These are phyloP conservation scores for Polymixis flavicincta DNA, from an alignment of 2,888 invertebrate species.

Conservation along the genomic window DNA sequence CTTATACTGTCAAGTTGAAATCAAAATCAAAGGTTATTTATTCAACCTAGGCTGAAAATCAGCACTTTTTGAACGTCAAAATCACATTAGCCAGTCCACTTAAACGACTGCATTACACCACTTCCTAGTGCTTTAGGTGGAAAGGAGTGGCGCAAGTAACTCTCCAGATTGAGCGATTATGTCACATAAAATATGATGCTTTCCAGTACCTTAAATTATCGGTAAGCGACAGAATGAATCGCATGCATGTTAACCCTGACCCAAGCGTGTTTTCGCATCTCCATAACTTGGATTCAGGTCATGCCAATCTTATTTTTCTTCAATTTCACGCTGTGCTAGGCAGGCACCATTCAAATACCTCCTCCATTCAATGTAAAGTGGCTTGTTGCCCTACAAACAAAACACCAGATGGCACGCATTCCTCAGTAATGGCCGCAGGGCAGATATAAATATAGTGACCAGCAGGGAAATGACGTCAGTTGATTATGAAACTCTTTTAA, in stretches of 20 bases:
- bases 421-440: conserved; percentile 65
- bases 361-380: conserved; percentile 58
- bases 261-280: not conserved
- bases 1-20: not conserved
- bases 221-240: not conserved
- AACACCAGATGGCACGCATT: conserved; percentile 68
- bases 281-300: conserved; percentile 16
- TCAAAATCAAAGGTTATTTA: too few relatives aligned
- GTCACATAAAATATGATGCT: not conserved
- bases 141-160: too few relatives aligned
- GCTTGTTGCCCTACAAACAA: conserved; percentile 62
- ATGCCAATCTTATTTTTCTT: conserved; percentile 6
- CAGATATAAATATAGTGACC: conserved; percentile 72
- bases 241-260: conserved; percentile 10
- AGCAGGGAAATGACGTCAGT: conserved; percentile 71
- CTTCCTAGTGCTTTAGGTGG: too few relatives aligned
- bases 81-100: too few relatives aligned
- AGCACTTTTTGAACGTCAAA: too few relatives aligned
- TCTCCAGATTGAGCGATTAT: not conserved
- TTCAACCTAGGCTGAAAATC: too few relatives aligned
- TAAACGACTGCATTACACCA: too few relatives aligned
- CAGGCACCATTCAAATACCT: conserved; percentile 12
- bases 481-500: conserved; percentile 65
- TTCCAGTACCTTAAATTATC: not conserved
- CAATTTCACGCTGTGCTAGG: conserved; percentile 40